phyloP scores from a whole-genome alignment of 1,140 invertebrate species.

The Drosophila pruinosa region DNA sequence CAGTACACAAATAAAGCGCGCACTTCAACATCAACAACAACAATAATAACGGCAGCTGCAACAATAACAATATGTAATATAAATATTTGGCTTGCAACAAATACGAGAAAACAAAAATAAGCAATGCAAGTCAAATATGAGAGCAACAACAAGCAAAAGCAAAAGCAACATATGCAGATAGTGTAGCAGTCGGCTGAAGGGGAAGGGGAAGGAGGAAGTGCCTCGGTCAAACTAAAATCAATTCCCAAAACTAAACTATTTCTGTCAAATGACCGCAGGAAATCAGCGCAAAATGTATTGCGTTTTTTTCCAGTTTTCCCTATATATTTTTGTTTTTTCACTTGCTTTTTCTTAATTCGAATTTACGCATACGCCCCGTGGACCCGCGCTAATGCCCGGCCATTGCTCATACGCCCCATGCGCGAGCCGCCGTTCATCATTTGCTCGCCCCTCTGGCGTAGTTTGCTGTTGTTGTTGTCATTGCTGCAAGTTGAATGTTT shows the following conservation, averaged over 20 bases:
- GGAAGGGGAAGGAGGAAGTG: background rate
- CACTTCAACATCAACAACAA: conserved; percentile 16
- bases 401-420: conserved; percentile 73
- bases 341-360: conserved; percentile 2
- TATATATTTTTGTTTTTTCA: background rate
- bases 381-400: conserved; percentile 53
- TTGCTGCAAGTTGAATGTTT: conserved; percentile 38
- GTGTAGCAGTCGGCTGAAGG: background rate
- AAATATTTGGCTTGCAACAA: conserved; percentile 66
- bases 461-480: conserved; percentile 15
- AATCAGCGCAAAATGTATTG: conserved; percentile 56
- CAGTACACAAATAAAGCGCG: conserved; percentile 26
- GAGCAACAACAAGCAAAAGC: conserved; percentile 12
- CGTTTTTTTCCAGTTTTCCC: background rate
- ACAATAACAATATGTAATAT: conserved; percentile 74
- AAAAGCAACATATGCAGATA: conserved; percentile 12
- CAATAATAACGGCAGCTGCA: conserved; percentile 23
- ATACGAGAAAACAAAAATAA: conserved; percentile 51
- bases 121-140: conserved; percentile 49
- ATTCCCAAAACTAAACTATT: conserved; percentile 62
- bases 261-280: conserved; percentile 52
- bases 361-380: conserved; percentile 50
- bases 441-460: conserved; percentile 15
- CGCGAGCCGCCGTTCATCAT: conserved; percentile 58
- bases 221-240: conserved; percentile 40